These are phyloP conservation scores for Bolinopsis microptera DNA, from an alignment of 37 sponge, comb jelly and placozoan genomes.

Conservation along the genomic window DNA sequence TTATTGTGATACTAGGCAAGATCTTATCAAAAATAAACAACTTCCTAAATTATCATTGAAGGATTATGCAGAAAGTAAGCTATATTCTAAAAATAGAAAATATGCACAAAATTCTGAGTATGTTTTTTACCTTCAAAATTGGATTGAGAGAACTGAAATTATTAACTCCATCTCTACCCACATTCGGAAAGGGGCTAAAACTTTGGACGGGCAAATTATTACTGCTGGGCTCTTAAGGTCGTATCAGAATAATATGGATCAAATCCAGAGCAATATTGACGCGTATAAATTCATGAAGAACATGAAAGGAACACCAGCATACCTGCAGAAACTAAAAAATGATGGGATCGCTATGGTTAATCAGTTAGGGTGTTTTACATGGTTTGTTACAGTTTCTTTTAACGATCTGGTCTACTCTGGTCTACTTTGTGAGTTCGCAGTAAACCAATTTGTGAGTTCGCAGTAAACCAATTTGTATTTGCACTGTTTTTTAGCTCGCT, in stretches of 20 bases:
- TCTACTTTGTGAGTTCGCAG: too few relatives aligned
- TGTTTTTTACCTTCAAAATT: not conserved
- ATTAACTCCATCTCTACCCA: not conserved
- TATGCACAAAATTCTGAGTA: constrained; percentile 19
- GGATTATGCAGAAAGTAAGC: not conserved
- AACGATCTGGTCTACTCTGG: constrained; percentile 10
- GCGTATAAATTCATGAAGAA: constrained; percentile 18
- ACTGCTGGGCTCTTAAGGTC: constrained; percentile 1
- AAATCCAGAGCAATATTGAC: not conserved
- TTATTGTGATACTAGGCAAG: not conserved
- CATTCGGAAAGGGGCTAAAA: not conserved
- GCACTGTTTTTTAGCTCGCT: too few relatives aligned
- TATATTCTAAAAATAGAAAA: not conserved
- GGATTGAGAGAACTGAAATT: not conserved
- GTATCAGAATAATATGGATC: not conserved
- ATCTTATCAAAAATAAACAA: not conserved
- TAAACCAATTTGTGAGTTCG: too few relatives aligned
- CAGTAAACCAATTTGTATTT: too few relatives aligned
- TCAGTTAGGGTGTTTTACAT: constrained; percentile 6
- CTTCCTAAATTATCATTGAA: not conserved
- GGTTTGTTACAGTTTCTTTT: not conserved
- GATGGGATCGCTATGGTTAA: constrained; percentile 11
- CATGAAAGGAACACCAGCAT: constrained; percentile 1
- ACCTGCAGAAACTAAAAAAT: not conserved
- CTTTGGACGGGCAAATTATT: not conserved